A percentile compares a stretch with the other conserved stretches of the same genome.
Evolutionary conservation across 2,797 vertebrate species (phyloP).

Genomic region (Atherinosoma microstoma): DNA sequence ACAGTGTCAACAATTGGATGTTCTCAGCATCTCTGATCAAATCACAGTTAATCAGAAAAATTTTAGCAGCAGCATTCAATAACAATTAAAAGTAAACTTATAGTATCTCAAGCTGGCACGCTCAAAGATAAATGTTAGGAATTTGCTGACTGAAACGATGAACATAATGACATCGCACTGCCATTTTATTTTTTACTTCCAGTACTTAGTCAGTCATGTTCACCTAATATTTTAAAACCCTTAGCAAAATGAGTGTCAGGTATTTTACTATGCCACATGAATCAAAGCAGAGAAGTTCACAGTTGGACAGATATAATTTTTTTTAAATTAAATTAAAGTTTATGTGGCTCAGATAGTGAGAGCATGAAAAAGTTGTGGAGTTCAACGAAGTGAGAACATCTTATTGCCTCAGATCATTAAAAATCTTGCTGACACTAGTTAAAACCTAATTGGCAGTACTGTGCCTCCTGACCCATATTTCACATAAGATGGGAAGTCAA

Average conservation of each 20-base stretch:
- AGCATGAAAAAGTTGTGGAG: constrained; percentile 22
- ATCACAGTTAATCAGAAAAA: constrained; percentile 11
- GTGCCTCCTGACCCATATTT: constrained; percentile 48
- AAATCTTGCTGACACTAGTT: constrained; percentile 62
- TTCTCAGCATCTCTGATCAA: constrained; percentile 40
- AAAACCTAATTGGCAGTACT: constrained; percentile 59
- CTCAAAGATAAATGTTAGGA: neutral
- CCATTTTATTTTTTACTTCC: neutral
- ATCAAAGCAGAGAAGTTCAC: constrained; percentile 37
- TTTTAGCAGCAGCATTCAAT: neutral
- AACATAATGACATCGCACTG: neutral
- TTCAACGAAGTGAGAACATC: constrained; percentile 59
- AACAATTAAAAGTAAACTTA: neutral
- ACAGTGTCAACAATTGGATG: constrained; percentile 21
- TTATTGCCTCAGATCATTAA: constrained; percentile 43
- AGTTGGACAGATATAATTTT: constrained; percentile 36
- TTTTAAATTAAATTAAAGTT: constrained; percentile 37
- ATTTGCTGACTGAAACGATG: neutral
- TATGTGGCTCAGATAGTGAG: constrained; percentile 29
- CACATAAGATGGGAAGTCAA: constrained; percentile 51
- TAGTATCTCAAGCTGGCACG: constrained; percentile 2
- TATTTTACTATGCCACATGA: constrained; percentile 22
- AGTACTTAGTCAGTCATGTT: constrained; percentile 16
- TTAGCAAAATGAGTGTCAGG: constrained; percentile 5
- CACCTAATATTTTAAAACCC: constrained; percentile 14